Evolutionary conservation across 2,797 vertebrate genomes (phyloP), one percentile per base, ranked within the genome.

Genomic region (Enteromius radiatus): DNA sequence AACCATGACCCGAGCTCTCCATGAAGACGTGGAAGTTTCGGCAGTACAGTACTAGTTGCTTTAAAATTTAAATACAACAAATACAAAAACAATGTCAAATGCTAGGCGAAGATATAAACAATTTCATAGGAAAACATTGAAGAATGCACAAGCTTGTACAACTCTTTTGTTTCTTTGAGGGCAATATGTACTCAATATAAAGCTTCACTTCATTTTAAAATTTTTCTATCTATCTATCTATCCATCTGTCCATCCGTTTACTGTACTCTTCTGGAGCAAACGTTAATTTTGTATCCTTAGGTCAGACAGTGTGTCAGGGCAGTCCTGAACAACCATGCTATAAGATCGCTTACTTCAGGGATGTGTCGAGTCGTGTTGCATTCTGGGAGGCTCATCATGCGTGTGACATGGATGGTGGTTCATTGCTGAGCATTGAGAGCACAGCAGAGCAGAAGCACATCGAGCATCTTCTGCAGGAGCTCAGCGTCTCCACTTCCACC

Each of bases 311-410:
- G 86, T 99, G 98, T 86, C 91, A 95, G 12, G 92, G 94, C 0
- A 95, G 93, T 41, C 84, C 91, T 0, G 94, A 94, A 74, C 92
- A 43, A 9, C 96, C 95, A 0, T 99, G 97, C 91, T 99, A 99
- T 89, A 98, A 99, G 81, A 95, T 99, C 2, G 98, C 97, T 0
- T 98, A 98, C 87, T 99, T 99, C 91, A 96, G 96, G 0, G 96
- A 98, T 5, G 90, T 98, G 87, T 94, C 96, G 0, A 96, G 97
- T 61, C 95, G 98, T 0, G 96, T 99, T 28, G 96, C 96, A 15
- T 99, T 98, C 85, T 89, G 91, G 77, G 97, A 98, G 87, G 98
- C 98, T 0, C 89, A 86, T 5, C 94, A 95, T 77, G 97, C 96
- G 2, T 99, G 97, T 28, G 93, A 95, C 88, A 94, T 95, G 6